Conservation (phyloP, 2,797 vertebrate genomes). For the Pipistrellus pygmaeus region DNA sequence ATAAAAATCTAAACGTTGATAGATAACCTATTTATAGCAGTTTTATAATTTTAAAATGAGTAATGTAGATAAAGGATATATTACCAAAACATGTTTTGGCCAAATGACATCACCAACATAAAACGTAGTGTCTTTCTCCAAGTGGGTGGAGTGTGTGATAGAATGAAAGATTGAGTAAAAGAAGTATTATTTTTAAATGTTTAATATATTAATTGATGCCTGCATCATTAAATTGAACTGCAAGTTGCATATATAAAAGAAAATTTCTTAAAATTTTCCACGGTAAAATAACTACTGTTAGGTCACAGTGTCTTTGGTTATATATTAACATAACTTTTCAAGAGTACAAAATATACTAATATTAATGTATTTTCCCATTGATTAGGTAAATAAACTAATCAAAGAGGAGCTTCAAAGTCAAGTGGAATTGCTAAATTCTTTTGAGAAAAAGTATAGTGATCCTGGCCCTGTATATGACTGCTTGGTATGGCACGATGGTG, state of each 20-base stretch:
- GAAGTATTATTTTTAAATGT: neutral
- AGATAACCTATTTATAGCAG: neutral
- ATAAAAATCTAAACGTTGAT: neutral
- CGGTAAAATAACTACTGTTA: neutral
- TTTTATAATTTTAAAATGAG: conserved; percentile 34
- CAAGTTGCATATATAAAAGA: neutral
- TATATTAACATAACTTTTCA: conserved; percentile 52
- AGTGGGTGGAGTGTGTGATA: neutral
- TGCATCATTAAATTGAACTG: conserved; percentile 34
- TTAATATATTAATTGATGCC: neutral
- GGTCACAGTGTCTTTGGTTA: neutral
- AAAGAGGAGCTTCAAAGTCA: conserved; percentile 97
- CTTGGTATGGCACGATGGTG: conserved; percentile 96
- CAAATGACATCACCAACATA: neutral
- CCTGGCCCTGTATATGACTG: conserved; percentile 98
- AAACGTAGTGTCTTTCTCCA: neutral
- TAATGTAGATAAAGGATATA: neutral
- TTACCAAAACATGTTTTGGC: neutral
- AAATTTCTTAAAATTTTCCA: conserved; percentile 9
- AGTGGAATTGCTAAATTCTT: conserved; percentile 94
- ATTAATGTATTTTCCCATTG: conserved; percentile 47
- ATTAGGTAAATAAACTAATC: conserved; percentile 94
- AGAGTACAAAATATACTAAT: conserved; percentile 21
- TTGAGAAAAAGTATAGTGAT: conserved; percentile 99
- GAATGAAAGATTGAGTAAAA: neutral